phyloP scores from a whole-genome alignment of 2,888 invertebrate genomes.

The Molanna angustata region DNA sequence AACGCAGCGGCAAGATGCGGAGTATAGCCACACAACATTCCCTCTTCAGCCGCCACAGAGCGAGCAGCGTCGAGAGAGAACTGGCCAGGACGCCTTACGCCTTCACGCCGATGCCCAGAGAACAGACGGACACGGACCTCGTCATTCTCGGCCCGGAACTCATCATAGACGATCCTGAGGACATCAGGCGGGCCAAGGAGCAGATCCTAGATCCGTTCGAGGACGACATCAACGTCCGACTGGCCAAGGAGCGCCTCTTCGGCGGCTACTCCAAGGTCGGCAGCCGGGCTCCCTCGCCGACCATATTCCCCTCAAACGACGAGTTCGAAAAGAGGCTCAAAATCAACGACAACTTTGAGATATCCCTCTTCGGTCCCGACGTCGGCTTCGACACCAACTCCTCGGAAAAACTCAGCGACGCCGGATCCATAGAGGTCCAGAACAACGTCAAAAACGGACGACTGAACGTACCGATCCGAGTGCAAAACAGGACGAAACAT shows the following conservation, averaged over 20 bases:
- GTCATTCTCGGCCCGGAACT: conserved; percentile 11
- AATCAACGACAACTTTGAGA: conserved; percentile 14
- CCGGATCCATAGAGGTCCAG: conserved; percentile 17
- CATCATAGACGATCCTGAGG: conserved; percentile 7
- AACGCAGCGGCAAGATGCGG: conserved; percentile 16
- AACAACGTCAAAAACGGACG: background rate
- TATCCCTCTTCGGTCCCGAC: conserved; percentile 20
- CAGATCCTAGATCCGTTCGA: conserved; percentile 29
- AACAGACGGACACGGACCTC: conserved; percentile 25
- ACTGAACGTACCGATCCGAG: background rate
- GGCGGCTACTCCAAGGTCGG: conserved; percentile 23
- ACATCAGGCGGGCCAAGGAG: conserved; percentile 25
- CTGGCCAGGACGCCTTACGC: conserved; percentile 54
- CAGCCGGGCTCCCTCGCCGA: conserved; percentile 23
- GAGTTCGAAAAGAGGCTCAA: conserved; percentile 28
- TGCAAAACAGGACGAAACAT: background rate
- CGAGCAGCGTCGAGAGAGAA: conserved; percentile 54
- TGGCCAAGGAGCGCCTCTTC: conserved; percentile 30
- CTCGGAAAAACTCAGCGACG: conserved; percentile 28
- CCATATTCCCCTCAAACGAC: conserved; percentile 27
- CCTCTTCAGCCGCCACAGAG: conserved; percentile 47
- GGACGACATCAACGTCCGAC: conserved; percentile 31
- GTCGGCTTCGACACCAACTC: conserved; percentile 21
- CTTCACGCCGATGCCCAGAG: conserved; percentile 40
- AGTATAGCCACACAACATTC: conserved; percentile 38